Evolutionary conservation across 2,797 vertebrate genomes (phyloP), one percentile per base, ranked within the genome.

Genomic region (Diglossa cyanea): DNA sequence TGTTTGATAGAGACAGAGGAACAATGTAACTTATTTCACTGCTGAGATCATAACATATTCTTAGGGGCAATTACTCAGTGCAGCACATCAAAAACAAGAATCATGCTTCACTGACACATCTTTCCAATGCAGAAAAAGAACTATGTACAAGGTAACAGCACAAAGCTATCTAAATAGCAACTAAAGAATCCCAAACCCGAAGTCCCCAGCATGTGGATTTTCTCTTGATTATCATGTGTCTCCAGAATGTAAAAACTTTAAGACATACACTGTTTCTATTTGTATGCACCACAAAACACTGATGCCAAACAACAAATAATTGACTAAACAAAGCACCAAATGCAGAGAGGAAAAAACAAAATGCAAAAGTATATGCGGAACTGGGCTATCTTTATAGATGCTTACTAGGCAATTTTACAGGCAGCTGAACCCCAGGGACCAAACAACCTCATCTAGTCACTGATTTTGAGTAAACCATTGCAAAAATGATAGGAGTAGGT

Each of bases 11-110:
- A 85, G 71, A 79, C 77, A 90, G 65, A 70, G 37, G 50, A 89
- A 88, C 58, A 91, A 77, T 81, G 40, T 39, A 77, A 75, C 63
- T 75, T 78, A 25, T 68, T 88, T 95, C n/a, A 86, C 53, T 61
- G 51, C 81, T 96, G 90, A 86, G 61, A 63, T 95, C 85, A 83
- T 50, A 61, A 74, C 53, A 90, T 74, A 91, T 80, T 94, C 87
- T 90, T 63, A 90, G 35, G 67, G 72, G 24, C 48, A 93, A 31
- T 80, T 79, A 90, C 23, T 82, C 37, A 60, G 51, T 35, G n/a
- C 50, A 65, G 24, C 33, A 3, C 12, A 74, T 74, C 68, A 25
- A n/a, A 88, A 88, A 76, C 23, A 62, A 80, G 60, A 68, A 47
- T 55, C 70, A 61, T 28, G 35, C 26, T 80, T 40, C 62, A 25